Conservation (phyloP, 2,113 vertebrate genomes). For the Actenoides hombroni region DNA sequence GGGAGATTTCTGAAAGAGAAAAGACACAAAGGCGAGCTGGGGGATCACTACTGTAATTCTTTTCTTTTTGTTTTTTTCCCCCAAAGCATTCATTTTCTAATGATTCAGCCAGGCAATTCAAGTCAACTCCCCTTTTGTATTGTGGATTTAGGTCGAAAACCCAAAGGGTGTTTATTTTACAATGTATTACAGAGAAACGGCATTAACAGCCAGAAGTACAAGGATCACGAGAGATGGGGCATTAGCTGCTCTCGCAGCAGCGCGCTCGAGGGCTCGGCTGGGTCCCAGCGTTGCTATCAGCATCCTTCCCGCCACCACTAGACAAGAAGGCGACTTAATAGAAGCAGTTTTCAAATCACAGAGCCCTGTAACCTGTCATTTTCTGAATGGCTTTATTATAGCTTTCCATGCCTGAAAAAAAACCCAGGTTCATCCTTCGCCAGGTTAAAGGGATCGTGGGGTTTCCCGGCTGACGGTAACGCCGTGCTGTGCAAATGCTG, state of each 20-base stretch:
- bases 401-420: constrained; percentile 8
- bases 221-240: constrained; percentile 51
- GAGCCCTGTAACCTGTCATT: constrained; percentile 77
- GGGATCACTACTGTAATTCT: neutral
- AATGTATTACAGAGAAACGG: neutral
- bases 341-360: constrained; percentile 72
- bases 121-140: constrained; percentile 38
- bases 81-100: constrained; percentile 43
- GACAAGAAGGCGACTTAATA: constrained; percentile 73
- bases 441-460: constrained; percentile 43
- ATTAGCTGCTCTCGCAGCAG: constrained; percentile 64
- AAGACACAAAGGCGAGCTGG: constrained; percentile 36
- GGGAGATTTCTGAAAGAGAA: constrained; percentile 50
- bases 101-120: constrained; percentile 52
- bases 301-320: constrained; percentile 33
- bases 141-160: constrained; percentile 45
- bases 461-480: constrained; percentile 2
- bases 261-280: constrained; percentile 48
- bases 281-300: constrained; percentile 28
- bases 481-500: neutral
- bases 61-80: neutral
- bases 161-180: constrained; percentile 58
- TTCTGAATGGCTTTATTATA: constrained; percentile 77
- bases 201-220: constrained; percentile 55
- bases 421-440: neutral